A percentile compares a stretch with the other conserved stretches of the same genome.
These are phyloP conservation scores for Campodea augens DNA, from an alignment of 1,140 invertebrate genomes.

Conservation along the genomic window DNA sequence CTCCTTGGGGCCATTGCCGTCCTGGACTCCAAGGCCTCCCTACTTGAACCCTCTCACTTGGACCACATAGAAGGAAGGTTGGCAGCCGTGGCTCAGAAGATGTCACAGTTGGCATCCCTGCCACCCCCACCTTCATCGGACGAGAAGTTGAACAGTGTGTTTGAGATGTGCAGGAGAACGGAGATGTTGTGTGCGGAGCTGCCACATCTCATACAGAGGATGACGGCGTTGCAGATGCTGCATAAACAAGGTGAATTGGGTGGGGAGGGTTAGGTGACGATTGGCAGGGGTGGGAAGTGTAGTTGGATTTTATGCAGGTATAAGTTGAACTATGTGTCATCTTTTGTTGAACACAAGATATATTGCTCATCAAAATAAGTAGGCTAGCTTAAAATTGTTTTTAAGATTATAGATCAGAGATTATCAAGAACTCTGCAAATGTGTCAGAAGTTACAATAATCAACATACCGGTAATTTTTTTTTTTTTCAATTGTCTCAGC, in stretches of 20 bases:
- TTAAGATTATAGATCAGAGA: constrained; percentile 6
- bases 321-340: constrained; percentile 3
- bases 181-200: constrained; percentile 53
- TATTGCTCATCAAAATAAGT: constrained; percentile 1
- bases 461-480: no score
- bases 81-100: constrained; percentile 44
- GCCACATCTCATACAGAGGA: constrained; percentile 61
- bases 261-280: neutral
- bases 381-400: constrained; percentile 3
- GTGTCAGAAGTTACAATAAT: no score
- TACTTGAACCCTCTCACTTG: constrained; percentile 60
- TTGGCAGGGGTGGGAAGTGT: no score
- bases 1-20: constrained; percentile 48
- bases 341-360: neutral
- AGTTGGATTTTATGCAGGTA: neutral
- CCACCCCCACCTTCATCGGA: constrained; percentile 34
- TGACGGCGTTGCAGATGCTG: constrained; percentile 60
- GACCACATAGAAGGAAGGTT: constrained; percentile 63
- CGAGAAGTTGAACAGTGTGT: constrained; percentile 31
- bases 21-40: constrained; percentile 48
- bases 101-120: constrained; percentile 53
- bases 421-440: constrained; percentile 10
- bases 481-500: no score
- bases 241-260: constrained; percentile 59
- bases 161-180: constrained; percentile 62